Evolutionary conservation across 2,113 vertebrate species (phyloP), one percentile per base, ranked within the genome.

Genomic region (Zosterops borbonicus): DNA sequence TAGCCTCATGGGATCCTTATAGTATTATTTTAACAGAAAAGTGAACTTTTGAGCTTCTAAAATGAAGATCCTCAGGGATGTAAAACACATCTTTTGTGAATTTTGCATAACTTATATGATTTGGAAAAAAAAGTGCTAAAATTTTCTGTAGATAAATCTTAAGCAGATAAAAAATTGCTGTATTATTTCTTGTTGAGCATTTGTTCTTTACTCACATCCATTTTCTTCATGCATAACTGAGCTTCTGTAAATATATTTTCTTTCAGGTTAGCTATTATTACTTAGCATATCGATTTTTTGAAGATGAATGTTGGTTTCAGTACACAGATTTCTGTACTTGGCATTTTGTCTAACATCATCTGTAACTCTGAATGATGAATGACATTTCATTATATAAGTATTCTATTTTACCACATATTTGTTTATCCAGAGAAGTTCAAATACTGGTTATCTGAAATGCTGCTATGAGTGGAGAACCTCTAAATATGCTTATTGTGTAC

Each of bases 251-350:
- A 93, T 84, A 83, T 55, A 67, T 94, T 90, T 96, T 94, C 87
- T 94, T 96, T 81, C 76, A 94, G 53, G 81, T 96, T 96, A 92
- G 68, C 86, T 85, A 46, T 89, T 96, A 95, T 92, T 94, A 91
- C 37, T 96, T 92, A 92, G n/a, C 69, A 90, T 47, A 92, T 81
- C 73, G 92, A 83, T 92, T 76, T 91, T 92, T 78, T 29, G n/a
- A 89, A 97, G 83, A 95, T n/a, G 65, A 67, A 97, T 91, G 74
- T 71, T 80, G 11, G 55, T 44, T 90, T 79, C 81, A 50, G 18
- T 53, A 83, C 52, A 78, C 39, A 85, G 47, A 70, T 92, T 93
- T 95, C 83, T 91, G 33, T 89, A 46, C 84, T 55, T 77, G 59
- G 39, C 0, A 0, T 39, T 85, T 96, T 97, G 42, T 74, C 33